These are phyloP conservation scores for Olivierus martensii DNA, from an alignment of 1,140 invertebrate species.

Conservation along the genomic window DNA sequence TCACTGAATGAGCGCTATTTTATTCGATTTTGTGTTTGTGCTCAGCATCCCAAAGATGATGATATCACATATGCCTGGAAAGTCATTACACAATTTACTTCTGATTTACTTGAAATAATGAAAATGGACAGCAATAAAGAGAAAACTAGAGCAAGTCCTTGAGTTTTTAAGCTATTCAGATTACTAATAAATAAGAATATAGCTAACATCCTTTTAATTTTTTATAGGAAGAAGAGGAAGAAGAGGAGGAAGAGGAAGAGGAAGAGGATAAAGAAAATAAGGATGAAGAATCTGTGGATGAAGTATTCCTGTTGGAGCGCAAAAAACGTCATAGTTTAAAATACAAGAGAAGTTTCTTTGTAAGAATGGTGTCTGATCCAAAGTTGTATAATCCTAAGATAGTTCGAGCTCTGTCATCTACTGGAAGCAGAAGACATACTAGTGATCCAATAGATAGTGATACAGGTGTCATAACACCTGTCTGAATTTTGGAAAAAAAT, in stretches of 20 bases:
- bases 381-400: slow-evolving; percentile 83
- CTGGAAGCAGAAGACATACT: slow-evolving; percentile 14
- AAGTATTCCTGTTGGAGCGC: slow-evolving; percentile 30
- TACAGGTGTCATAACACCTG: slow-evolving; percentile 15
- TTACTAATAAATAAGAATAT: no score
- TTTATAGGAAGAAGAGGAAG: slow-evolving; percentile 13
- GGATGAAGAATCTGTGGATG: slow-evolving; percentile 25
- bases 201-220: no score
- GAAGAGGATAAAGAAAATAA: slow-evolving; percentile 14
- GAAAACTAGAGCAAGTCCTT: slow-evolving; percentile 11
- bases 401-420: slow-evolving; percentile 20
- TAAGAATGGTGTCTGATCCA: slow-evolving; percentile 87
- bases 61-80: slow-evolving; percentile 86
- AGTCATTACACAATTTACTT: slow-evolving; percentile 68
- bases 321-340: slow-evolving; percentile 54
- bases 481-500: slow-evolving; percentile 6
- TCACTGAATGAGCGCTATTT: slow-evolving; percentile 72
- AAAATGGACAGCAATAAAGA: slow-evolving; percentile 14
- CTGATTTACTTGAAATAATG: slow-evolving; percentile 51
- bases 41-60: slow-evolving; percentile 70
- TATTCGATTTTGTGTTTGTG: slow-evolving; percentile 90
- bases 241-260: slow-evolving; percentile 25
- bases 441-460: slow-evolving; percentile 17
- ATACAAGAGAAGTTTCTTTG: slow-evolving; percentile 86
- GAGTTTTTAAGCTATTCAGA: no score